These are phyloP conservation scores for Penelope pileata DNA, from an alignment of 2,113 vertebrate species.

Conservation along the genomic window DNA sequence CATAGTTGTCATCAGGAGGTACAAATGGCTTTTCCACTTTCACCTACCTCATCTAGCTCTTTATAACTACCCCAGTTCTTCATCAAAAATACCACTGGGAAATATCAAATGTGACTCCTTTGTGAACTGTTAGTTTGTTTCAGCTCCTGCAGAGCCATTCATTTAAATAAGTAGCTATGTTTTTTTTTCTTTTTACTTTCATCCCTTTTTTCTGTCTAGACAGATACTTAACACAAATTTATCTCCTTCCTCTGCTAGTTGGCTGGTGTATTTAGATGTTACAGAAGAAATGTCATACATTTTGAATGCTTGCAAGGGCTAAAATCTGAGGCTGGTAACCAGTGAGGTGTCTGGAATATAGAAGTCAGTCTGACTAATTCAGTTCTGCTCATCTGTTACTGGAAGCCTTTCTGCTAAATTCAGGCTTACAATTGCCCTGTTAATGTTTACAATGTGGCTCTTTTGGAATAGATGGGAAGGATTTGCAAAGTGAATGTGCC, in stretches of 20 bases:
- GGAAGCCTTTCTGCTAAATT: slow-evolving; percentile 59
- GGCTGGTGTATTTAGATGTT: neutral
- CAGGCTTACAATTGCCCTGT: slow-evolving; percentile 49
- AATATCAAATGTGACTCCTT: neutral
- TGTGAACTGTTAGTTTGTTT: neutral
- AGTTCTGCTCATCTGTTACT: slow-evolving; percentile 49
- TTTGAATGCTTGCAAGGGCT: neutral
- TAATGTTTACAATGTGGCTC: slow-evolving; percentile 56
- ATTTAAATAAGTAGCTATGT: neutral
- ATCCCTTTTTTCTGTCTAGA: neutral
- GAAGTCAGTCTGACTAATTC: slow-evolving; percentile 12
- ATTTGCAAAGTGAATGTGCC: slow-evolving; percentile 68
- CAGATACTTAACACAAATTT: neutral
- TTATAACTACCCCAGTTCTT: neutral
- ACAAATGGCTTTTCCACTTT: neutral
- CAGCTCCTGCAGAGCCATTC: neutral
- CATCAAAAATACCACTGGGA: neutral
- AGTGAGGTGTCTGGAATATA: neutral
- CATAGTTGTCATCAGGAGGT: neutral
- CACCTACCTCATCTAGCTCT: neutral
- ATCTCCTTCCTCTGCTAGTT: neutral
- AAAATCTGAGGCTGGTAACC: neutral
- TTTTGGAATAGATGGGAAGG: slow-evolving; percentile 68
- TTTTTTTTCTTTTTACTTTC: neutral
- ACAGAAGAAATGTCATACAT: neutral